Base-by-base conservation (phyloP, 2,888 invertebrate species). In the Oscheius myriophilus region DNA sequence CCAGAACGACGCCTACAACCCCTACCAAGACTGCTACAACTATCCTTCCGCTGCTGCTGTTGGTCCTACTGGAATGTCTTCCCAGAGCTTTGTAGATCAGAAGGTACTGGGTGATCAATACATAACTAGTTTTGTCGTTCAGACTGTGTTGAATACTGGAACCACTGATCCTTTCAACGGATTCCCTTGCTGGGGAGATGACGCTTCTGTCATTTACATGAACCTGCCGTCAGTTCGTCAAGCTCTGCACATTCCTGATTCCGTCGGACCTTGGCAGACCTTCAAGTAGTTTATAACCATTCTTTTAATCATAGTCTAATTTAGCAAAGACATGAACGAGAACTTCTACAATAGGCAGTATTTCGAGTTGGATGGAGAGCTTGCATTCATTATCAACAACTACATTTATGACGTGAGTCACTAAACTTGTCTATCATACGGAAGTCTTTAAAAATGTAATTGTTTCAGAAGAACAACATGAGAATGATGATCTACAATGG, bases 401-500 rank as follows among this genome's bases (percentile, higher is more conserved):
- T 73, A 69, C 18, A 69, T 70, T 39, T 77, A 75, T 45, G 46
- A 52, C 14, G 63, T 63, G 43, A 54, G 49, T 16, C 21, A 18
- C 1, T 14, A 12, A 52, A 33, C 25, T 61, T n/a, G 7, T 46
- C 33, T 46, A 18, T 14, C 9, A 33, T 33, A 33, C n/a, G 33
- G 9, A 33, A 33, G 3, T 6, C 33, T 33, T 33, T 33, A 33
- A 33, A 6, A 6, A 33, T 33, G 9, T 33, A 33, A 2, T n/a
- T 16, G 14, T 26, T 51, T 12, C 42, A 67, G 67, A 33, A 14
- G 7, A 71, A 71, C 18, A 71, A 71, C 21, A 70, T 77, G 74
- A 68, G 65, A 26, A 69, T 75, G 49, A 63, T 88, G 62, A 84
- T 88, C 21, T 88, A 88, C 78, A 88, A 88, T 74, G 88, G 88